These are phyloP conservation scores for Characodon lateralis DNA, from an alignment of 2,797 vertebrate genomes.

Conservation along the genomic window DNA sequence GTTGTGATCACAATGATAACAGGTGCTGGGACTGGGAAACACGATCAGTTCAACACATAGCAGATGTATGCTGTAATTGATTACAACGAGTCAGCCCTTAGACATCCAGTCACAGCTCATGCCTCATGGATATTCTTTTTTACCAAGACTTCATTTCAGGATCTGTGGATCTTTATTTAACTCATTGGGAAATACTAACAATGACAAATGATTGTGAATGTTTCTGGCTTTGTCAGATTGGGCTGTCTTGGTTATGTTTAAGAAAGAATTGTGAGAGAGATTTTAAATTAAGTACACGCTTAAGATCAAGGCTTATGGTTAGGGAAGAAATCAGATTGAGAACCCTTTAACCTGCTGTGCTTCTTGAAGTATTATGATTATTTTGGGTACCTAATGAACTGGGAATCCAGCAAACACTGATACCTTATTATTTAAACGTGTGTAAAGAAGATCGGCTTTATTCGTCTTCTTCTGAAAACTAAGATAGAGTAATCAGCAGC, in stretches of 20 bases:
- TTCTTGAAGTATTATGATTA: background rate
- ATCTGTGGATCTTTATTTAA: slow-evolving; percentile 1
- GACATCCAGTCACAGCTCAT: slow-evolving; percentile 49
- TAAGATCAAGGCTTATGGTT: background rate
- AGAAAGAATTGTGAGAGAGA: background rate
- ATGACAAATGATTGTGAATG: background rate
- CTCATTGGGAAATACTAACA: background rate
- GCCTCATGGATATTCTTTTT: slow-evolving; percentile 48
- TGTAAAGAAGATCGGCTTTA: background rate
- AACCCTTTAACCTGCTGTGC: background rate
- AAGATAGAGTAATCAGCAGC: no score
- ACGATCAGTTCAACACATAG: slow-evolving; percentile 56
- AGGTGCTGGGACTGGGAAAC: slow-evolving; percentile 67
- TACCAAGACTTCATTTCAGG: slow-evolving; percentile 6
- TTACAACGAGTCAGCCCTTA: slow-evolving; percentile 61
- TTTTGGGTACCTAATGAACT: background rate
- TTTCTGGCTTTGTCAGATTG: no score
- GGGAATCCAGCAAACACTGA: background rate
- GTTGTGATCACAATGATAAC: slow-evolving; percentile 58
- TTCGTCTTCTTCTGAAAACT: no score
- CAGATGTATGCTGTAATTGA: slow-evolving; percentile 73
- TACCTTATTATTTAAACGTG: background rate
- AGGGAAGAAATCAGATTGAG: background rate
- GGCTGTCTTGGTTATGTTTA: background rate
- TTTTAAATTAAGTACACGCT: background rate